These are phyloP conservation scores for Forbesichthys agassizii DNA, from an alignment of 2,113 vertebrate species.

Conservation along the genomic window DNA sequence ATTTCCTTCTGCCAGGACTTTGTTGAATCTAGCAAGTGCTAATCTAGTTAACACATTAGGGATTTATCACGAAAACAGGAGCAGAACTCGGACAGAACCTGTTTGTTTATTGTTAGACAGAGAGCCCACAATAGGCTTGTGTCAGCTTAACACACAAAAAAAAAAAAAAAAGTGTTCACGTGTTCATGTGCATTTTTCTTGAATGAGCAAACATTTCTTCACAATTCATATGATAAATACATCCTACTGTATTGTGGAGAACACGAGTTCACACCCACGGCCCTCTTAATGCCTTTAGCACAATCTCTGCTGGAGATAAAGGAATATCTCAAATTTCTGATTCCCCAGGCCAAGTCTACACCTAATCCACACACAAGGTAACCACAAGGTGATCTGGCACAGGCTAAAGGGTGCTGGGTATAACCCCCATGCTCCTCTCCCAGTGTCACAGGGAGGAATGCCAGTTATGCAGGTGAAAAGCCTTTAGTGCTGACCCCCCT, in stretches of 20 bases:
- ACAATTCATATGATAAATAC: slow-evolving; percentile 19
- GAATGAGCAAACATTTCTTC: slow-evolving; percentile 39
- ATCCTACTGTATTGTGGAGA: slow-evolving; percentile 7
- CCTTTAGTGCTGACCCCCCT: slow-evolving; percentile 60
- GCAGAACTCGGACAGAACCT: slow-evolving; percentile 31
- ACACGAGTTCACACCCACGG: neutral
- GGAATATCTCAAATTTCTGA: neutral
- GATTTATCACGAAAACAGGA: slow-evolving; percentile 8
- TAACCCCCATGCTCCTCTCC: slow-evolving; percentile 3
- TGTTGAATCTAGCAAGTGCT: slow-evolving; percentile 28
- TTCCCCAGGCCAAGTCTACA: neutral
- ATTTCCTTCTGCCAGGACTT: slow-evolving; percentile 26
- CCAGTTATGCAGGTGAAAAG: slow-evolving; percentile 71
- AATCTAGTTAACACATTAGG: slow-evolving; percentile 18
- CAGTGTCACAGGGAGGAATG: slow-evolving; percentile 64
- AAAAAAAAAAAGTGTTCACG: slow-evolving; percentile 22
- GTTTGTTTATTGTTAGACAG: slow-evolving; percentile 43
- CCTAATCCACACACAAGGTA: slow-evolving; percentile 29
- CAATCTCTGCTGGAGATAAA: neutral
- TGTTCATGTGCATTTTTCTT: slow-evolving; percentile 35
- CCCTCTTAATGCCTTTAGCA: neutral
- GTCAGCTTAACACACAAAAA: slow-evolving; percentile 33
- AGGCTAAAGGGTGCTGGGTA: neutral
- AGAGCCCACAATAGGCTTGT: slow-evolving; percentile 33
- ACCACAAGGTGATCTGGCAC: neutral